Evolutionary conservation across 2,797 vertebrate species (phyloP).

Genomic region (Remorina albescens): DNA sequence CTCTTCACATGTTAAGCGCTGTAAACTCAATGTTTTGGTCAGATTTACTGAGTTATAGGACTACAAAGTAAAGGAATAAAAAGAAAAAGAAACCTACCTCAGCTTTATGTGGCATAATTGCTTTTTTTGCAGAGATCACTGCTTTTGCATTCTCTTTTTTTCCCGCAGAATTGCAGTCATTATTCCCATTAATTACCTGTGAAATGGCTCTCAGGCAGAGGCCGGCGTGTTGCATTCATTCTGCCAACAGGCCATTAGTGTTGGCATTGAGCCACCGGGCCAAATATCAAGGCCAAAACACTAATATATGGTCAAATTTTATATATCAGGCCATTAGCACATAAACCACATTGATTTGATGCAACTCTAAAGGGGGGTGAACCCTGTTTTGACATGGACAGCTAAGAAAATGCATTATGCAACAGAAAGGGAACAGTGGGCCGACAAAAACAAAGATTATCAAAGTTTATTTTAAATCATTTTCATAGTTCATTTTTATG

Average conservation of each 20-base stretch:
- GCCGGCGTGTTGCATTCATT: constrained; percentile 47
- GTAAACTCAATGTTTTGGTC: not conserved
- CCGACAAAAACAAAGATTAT: not conserved
- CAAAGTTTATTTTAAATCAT: not conserved
- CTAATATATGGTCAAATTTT: constrained; percentile 41
- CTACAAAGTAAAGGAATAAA: not conserved
- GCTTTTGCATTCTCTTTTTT: constrained; percentile 37
- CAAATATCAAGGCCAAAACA: constrained; percentile 40
- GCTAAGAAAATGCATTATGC: constrained; percentile 1
- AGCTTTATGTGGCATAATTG: constrained; percentile 17
- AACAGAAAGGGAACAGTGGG: no score
- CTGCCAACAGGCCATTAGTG: constrained; percentile 62
- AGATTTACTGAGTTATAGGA: constrained; percentile 2
- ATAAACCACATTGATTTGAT: constrained; percentile 26
- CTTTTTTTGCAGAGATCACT: constrained; percentile 47
- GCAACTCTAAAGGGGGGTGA: constrained; percentile 6
- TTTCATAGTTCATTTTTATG: not conserved
- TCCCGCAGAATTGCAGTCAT: constrained; percentile 73
- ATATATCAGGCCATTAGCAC: constrained; percentile 43
- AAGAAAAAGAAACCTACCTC: not conserved
- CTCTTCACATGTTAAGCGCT: constrained; percentile 2
- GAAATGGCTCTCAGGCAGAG: constrained; percentile 78
- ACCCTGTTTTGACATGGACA: not conserved
- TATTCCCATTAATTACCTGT: constrained; percentile 86
- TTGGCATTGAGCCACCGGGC: constrained; percentile 54